phyloP scores from a whole-genome alignment of 1,140 invertebrate genomes.

The Neodiprion fabricii region DNA sequence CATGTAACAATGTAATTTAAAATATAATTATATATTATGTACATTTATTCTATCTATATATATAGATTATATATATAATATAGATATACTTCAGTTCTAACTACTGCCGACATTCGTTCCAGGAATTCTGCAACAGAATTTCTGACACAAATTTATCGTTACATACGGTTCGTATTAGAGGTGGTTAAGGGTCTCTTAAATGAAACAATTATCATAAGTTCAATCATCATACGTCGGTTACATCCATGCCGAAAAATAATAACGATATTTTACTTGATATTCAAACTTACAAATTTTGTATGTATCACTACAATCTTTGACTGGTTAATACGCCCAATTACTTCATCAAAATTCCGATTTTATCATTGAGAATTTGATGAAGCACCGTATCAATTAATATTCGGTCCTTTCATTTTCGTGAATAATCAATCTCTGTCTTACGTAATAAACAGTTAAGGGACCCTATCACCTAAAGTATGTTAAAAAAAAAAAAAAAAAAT shows the following conservation, averaged over 20 bases:
- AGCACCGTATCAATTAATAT: no score
- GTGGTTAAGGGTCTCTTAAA: slow-evolving; percentile 36
- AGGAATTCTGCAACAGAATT: slow-evolving; percentile 43
- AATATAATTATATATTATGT: slow-evolving; percentile 42
- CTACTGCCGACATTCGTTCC: slow-evolving; percentile 39
- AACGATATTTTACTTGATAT: no score
- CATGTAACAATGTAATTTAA: slow-evolving; percentile 18
- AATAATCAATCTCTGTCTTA: neutral
- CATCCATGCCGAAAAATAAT: no score
- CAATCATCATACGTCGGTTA: no score
- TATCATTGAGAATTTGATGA: no score
- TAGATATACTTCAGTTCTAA: slow-evolving; percentile 38
- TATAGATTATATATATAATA: slow-evolving; percentile 50
- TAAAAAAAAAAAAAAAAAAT: slow-evolving; percentile 32
- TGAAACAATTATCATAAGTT: neutral
- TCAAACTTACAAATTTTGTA: no score
- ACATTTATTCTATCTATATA: slow-evolving; percentile 48
- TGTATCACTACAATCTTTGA: no score
- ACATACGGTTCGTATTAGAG: slow-evolving; percentile 31
- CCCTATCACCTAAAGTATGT: slow-evolving; percentile 20
- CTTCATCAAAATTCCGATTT: no score
- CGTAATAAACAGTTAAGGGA: slow-evolving; percentile 26
- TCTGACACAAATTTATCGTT: slow-evolving; percentile 47
- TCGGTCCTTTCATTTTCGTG: no score
- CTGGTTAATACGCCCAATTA: no score